A percentile compares a stretch with the other conserved stretches of the same genome.
These are phyloP conservation scores for Drosophila carrolli DNA, from an alignment of 1,140 invertebrate species.

Conservation along the genomic window DNA sequence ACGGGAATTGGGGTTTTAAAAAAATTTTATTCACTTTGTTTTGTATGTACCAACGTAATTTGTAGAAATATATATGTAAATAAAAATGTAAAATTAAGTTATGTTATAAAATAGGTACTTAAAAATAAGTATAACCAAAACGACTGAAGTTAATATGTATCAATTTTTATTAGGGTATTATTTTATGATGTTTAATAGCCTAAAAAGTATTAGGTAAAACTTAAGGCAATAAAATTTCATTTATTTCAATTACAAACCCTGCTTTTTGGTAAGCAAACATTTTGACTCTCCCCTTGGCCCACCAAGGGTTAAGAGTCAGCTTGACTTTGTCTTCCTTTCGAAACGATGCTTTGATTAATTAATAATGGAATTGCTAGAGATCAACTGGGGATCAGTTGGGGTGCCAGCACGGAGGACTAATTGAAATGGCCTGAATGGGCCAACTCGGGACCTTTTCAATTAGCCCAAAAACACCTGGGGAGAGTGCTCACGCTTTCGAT, in stretches of 20 bases:
- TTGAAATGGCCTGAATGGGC: constrained; percentile 52
- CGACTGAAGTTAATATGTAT: no score
- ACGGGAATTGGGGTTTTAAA: no score
- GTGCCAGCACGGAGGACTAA: constrained; percentile 32
- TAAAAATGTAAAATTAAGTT: no score
- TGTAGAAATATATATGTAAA: no score
- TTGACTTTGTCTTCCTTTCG: constrained; percentile 24
- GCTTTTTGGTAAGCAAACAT: neutral
- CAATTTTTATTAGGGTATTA: no score
- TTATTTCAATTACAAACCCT: neutral
- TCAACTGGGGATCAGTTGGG: constrained; percentile 22
- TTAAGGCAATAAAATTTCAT: neutral
- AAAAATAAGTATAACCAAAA: neutral
- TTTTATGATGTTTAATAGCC: no score
- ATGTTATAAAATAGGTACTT: no score
- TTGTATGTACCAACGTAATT: no score
- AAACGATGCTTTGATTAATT: constrained; percentile 75
- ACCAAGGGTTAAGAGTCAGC: constrained; percentile 25
- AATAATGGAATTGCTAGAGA: constrained; percentile 62
- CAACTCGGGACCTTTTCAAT: constrained; percentile 40
- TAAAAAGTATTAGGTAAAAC: no score
- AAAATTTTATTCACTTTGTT: no score
- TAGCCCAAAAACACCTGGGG: constrained; percentile 41
- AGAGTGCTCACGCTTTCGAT: constrained; percentile 35
- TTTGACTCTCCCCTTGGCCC: neutral